Percentiles rank a stretch among this genome's conserved stretches.
These are phyloP conservation scores for Chanos chanos DNA, from an alignment of 2,797 vertebrate species.

Conservation along the genomic window DNA sequence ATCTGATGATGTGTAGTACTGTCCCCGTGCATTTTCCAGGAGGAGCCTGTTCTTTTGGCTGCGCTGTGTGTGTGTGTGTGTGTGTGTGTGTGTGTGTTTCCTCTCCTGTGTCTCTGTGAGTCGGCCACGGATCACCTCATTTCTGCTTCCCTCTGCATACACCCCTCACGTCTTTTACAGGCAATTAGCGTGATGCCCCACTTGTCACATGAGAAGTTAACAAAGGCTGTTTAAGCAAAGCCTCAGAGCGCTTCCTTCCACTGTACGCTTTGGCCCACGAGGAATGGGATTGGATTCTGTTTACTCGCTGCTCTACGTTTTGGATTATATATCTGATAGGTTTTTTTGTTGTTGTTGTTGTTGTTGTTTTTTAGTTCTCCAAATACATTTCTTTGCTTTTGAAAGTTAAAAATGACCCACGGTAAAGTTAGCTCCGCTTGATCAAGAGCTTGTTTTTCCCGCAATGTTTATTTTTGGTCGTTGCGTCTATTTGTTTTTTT, in stretches of 20 bases:
- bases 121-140: conserved; percentile 1
- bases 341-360: neutral
- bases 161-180: conserved; percentile 18
- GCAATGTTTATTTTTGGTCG: conserved; percentile 6
- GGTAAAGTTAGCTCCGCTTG: conserved; percentile 25
- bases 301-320: conserved; percentile 6
- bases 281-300: conserved; percentile 5
- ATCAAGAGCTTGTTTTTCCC: conserved; percentile 4
- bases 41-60: too few relatives aligned
- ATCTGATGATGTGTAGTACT: too few relatives aligned
- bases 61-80: too few relatives aligned
- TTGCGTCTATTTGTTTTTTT: neutral
- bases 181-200: conserved; percentile 29
- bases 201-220: conserved; percentile 25
- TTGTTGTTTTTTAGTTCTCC: conserved; percentile 1
- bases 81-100: too few relatives aligned
- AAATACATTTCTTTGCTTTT: conserved; percentile 16
- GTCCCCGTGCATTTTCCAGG: too few relatives aligned
- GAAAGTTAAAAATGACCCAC: conserved; percentile 12
- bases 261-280: conserved; percentile 13
- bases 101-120: neutral
- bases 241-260: conserved; percentile 21
- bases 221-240: conserved; percentile 25
- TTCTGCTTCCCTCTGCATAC: conserved; percentile 1
- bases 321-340: too few relatives aligned